Base-by-base conservation (phyloP, 2,888 invertebrate species). In the Mallateleia sp. region DNA sequence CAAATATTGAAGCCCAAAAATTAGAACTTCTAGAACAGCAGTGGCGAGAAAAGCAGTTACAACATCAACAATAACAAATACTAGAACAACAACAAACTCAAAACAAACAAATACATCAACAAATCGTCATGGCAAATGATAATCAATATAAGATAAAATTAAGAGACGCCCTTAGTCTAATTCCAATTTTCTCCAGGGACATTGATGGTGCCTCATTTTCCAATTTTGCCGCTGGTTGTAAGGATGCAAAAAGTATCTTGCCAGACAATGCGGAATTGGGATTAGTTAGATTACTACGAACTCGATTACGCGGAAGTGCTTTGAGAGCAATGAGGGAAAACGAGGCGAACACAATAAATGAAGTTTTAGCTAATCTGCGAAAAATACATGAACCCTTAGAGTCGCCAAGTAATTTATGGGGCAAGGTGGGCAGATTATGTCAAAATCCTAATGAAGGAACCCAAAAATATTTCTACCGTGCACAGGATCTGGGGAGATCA, bases 191-290 rank as follows among this genome's bases (percentile, higher is more conserved):
- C 34, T 56, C 54, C 4, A 56, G 71, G 1, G 25, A n/a, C 11
- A 20, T 4, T 14, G 25, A 56, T 5, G n/a, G 38, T 18, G 71
- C 18, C 1, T 20, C 32, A 4, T 71, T 38, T n/a, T 6, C 34
- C 2, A 25, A 71, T 15, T 71, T 71, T 11, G 54, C 56, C 2
- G 42, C 56, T 1, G 56, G 71, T 2, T 56, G 54, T 20, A 22
- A 56, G 6, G 42, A 71, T 32, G 56, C 71, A 7, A 54, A 11
- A 25, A 5, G 20, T 7, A 71, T 71, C 56, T 34, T 71, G 7
- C 54, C 71, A 1, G 38, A 34, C 11, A 32, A 71, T 8, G 71
- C 67, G 9, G 67, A 67, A 52, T 0, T 6, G 28, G 28, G n/a
- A 4, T n/a, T n/a, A n/a, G n/a, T n/a, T n/a, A n/a, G n/a, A n/a